These are phyloP conservation scores for Pachliopta kotzebuea DNA, from an alignment of 2,888 invertebrate species.

Conservation along the genomic window DNA sequence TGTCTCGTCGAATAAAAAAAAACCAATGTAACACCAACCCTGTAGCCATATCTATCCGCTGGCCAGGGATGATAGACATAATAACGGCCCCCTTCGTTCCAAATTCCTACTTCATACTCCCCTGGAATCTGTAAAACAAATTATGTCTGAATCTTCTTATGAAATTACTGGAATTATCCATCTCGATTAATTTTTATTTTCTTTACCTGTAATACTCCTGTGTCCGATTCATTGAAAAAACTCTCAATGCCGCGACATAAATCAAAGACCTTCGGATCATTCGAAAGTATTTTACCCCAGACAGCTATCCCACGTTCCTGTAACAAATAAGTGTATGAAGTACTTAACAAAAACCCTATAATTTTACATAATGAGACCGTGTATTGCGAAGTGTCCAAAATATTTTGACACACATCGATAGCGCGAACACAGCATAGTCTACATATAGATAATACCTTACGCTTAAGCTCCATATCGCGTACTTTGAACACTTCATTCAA, in stretches of 20 bases:
- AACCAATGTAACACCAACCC: slow-evolving; percentile 44
- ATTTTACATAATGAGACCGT: neutral
- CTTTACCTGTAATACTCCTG: slow-evolving; percentile 62
- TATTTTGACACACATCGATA: no score
- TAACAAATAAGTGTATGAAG: neutral
- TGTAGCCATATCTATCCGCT: slow-evolving; percentile 58
- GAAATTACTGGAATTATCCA: no score
- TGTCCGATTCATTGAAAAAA: slow-evolving; percentile 66
- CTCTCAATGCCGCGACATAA: slow-evolving; percentile 61
- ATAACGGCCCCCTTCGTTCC: slow-evolving; percentile 77
- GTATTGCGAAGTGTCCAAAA: neutral
- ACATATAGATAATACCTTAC: no score
- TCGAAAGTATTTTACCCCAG: slow-evolving; percentile 66
- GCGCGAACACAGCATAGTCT: no score
- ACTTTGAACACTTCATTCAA: slow-evolving; percentile 61
- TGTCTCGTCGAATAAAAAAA: no score
- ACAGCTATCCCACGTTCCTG: slow-evolving; percentile 67
- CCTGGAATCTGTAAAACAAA: slow-evolving; percentile 58
- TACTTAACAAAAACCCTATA: neutral
- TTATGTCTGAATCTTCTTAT: no score
- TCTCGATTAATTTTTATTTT: neutral
- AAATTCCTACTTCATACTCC: slow-evolving; percentile 76
- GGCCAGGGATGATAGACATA: slow-evolving; percentile 83
- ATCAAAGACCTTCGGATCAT: slow-evolving; percentile 60
- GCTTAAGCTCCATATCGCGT: slow-evolving; percentile 57